A percentile compares a stretch with the other conserved stretches of the same genome.
phyloP scores from a whole-genome alignment of 1,140 invertebrate species.

The Caenorhabditis elegans region WBcel235 BX284605.5:1576501-1577000 shows the following conservation, averaged over 20 bases:
- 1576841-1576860: too few species aligned
- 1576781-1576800: not conserved
- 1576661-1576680: too few species aligned
- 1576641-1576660: too few species aligned
- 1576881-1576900: not conserved
- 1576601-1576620: too few species aligned
- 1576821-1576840: slow-evolving; percentile 23
- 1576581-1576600: not conserved
- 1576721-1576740: too few species aligned
- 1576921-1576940: slow-evolving; percentile 27
- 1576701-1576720: too few species aligned
- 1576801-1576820: not conserved
- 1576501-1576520: slow-evolving; percentile 19
- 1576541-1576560: not conserved
- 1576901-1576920: too few species aligned
- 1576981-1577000: not conserved
- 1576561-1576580: not conserved
- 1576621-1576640: too few species aligned
- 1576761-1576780: not conserved
- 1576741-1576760: not conserved
- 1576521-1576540: not conserved
- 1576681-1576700: too few species aligned
- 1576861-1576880: too few species aligned
- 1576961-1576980: not conserved
- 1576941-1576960: not conserved